Conservation (phyloP, 1,140 invertebrate species). For the Brachionus sp. region DNA sequence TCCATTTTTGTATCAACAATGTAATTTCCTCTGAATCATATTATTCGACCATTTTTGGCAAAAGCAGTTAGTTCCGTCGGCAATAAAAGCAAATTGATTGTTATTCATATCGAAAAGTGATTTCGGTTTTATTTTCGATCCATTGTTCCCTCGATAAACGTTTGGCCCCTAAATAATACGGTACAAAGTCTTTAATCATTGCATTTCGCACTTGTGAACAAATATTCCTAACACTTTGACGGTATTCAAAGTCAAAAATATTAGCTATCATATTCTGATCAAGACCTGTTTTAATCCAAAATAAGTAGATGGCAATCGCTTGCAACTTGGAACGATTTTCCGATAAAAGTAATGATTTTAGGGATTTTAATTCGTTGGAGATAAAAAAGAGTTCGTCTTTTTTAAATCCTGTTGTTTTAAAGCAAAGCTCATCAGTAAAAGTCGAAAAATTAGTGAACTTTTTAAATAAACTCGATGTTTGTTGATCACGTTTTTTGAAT, state of each 20-base stretch:
- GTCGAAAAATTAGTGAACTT: background rate
- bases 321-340: background rate
- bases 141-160: background rate
- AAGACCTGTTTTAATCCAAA: background rate
- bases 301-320: background rate
- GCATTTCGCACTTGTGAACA: background rate
- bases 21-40: background rate
- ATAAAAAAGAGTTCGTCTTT: background rate
- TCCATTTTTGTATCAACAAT: background rate
- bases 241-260: background rate
- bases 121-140: background rate
- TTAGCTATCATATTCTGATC: background rate
- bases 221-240: background rate
- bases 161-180: background rate
- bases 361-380: background rate
- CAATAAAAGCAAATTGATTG: background rate
- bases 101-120: background rate
- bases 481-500: background rate
- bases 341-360: background rate
- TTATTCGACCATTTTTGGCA: background rate
- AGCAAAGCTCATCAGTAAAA: background rate
- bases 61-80: background rate
- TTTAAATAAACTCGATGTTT: background rate
- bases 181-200: background rate
- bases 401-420: slow-evolving; percentile 2